phyloP scores from a whole-genome alignment of 2,888 invertebrate genomes.

The Ichneumoninae sp. region DNA sequence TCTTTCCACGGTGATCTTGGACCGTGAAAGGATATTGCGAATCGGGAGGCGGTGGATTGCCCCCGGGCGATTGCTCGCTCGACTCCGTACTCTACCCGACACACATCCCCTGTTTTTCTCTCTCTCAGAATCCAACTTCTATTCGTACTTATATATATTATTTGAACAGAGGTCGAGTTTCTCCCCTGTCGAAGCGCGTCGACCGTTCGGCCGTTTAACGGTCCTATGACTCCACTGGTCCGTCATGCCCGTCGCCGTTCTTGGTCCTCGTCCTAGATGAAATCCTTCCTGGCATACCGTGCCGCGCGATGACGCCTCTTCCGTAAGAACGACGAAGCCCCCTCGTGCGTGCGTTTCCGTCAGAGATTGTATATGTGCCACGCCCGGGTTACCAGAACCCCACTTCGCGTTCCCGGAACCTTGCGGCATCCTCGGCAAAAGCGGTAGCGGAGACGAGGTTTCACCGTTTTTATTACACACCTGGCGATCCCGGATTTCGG shows the following conservation, averaged over 20 bases:
- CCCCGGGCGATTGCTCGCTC: conserved; percentile 54
- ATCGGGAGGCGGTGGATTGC: conserved; percentile 53
- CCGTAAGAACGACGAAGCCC: conserved; percentile 45
- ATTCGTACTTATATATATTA: conserved; percentile 62
- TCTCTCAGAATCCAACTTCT: conserved; percentile 26
- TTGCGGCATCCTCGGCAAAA: conserved; percentile 50
- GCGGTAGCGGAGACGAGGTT: conserved; percentile 32
- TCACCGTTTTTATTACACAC: conserved; percentile 67
- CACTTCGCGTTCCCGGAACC: conserved; percentile 39
- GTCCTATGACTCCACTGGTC: conserved; percentile 54
- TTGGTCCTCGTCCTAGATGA: conserved; percentile 29
- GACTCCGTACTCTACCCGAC: conserved; percentile 32
- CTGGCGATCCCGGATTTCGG: conserved; percentile 65
- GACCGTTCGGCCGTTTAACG: conserved; percentile 58
- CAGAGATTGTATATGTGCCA: conserved; percentile 23
- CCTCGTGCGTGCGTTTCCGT: conserved; percentile 41
- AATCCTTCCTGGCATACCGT: conserved; percentile 42
- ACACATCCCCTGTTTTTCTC: conserved; percentile 17
- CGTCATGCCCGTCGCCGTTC: conserved; percentile 18
- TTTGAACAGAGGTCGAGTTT: conserved; percentile 62
- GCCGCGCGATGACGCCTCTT: conserved; percentile 46
- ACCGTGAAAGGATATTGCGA: conserved; percentile 64
- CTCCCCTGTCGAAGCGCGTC: conserved; percentile 37
- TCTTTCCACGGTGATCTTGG: conserved; percentile 21
- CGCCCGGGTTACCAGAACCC: conserved; percentile 32